These are phyloP conservation scores for Xanthia togata DNA, from an alignment of 2,888 invertebrate genomes.

Conservation along the genomic window DNA sequence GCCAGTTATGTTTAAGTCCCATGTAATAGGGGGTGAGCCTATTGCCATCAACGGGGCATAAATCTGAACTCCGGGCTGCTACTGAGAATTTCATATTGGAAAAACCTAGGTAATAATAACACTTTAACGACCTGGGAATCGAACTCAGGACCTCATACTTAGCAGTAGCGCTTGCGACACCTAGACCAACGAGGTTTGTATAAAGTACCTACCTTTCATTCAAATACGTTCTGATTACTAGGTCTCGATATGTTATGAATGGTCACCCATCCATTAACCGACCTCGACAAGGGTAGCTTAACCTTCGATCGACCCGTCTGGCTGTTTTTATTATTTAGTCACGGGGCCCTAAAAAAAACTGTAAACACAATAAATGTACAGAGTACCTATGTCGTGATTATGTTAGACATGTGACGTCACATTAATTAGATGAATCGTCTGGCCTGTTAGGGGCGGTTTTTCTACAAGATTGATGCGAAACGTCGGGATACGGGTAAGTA, in stretches of 20 bases:
- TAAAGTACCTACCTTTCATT: no score
- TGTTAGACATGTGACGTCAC: constrained; percentile 16
- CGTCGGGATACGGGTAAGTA: constrained; percentile 30
- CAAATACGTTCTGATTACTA: no score
- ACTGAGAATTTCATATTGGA: no score
- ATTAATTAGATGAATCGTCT: constrained; percentile 40
- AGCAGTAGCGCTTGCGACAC: no score
- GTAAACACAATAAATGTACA: constrained; percentile 4
- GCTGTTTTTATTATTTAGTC: not conserved
- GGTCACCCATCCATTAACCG: not conserved
- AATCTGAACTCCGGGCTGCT: no score
- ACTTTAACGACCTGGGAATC: no score
- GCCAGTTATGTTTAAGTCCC: no score
- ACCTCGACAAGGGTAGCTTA: not conserved
- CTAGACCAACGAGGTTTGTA: no score
- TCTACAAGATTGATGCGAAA: constrained; percentile 47
- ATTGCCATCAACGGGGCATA: no score
- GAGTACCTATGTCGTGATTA: not conserved
- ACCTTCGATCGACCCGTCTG: not conserved
- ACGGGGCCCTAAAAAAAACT: not conserved
- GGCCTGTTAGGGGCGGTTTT: constrained; percentile 3
- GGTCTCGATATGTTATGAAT: not conserved
- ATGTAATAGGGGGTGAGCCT: no score
- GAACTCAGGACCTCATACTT: no score
- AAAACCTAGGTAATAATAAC: no score